Percentiles rank a stretch among this genome's conserved stretches.
These are phyloP conservation scores for Habropoda laboriosa DNA, from an alignment of 1,140 invertebrate genomes.

Conservation along the genomic window DNA sequence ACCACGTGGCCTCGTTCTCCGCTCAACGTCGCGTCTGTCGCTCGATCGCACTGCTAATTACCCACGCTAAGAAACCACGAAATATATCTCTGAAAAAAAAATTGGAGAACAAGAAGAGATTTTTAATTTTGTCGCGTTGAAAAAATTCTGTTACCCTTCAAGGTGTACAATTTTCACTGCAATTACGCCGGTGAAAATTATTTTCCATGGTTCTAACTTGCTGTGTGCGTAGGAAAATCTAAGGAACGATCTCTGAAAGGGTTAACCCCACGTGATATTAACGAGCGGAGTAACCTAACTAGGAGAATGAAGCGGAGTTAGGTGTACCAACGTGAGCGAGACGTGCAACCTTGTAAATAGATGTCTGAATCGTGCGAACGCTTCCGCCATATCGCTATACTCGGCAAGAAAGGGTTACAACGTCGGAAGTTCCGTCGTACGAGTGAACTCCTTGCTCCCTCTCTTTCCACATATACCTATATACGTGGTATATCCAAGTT, in stretches of 20 bases:
- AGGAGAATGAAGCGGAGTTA: slow-evolving; percentile 48
- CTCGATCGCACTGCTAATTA: too few species aligned
- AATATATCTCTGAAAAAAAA: too few species aligned
- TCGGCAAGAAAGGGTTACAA: slow-evolving; percentile 54
- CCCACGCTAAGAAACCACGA: too few species aligned
- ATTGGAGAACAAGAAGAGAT: too few species aligned
- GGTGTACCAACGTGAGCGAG: slow-evolving; percentile 64
- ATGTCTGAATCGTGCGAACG: slow-evolving; percentile 74
- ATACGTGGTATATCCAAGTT: slow-evolving; percentile 46
- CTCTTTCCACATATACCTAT: background rate
- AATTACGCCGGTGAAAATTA: too few species aligned
- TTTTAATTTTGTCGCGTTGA: too few species aligned
- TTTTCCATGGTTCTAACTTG: too few species aligned
- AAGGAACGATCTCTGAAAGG: slow-evolving; percentile 31
- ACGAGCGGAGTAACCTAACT: slow-evolving; percentile 19
- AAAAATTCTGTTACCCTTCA: background rate
- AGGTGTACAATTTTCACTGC: background rate
- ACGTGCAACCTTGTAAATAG: slow-evolving; percentile 77
- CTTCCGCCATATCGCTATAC: slow-evolving; percentile 29
- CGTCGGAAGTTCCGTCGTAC: slow-evolving; percentile 60
- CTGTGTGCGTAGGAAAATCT: slow-evolving; percentile 37
- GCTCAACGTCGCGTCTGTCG: too few species aligned
- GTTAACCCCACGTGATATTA: slow-evolving; percentile 28
- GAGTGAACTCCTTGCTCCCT: slow-evolving; percentile 55
- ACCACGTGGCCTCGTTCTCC: too few species aligned